These are phyloP conservation scores for Macrobrachium nipponense DNA, from an alignment of 1,140 invertebrate genomes.

Conservation along the genomic window DNA sequence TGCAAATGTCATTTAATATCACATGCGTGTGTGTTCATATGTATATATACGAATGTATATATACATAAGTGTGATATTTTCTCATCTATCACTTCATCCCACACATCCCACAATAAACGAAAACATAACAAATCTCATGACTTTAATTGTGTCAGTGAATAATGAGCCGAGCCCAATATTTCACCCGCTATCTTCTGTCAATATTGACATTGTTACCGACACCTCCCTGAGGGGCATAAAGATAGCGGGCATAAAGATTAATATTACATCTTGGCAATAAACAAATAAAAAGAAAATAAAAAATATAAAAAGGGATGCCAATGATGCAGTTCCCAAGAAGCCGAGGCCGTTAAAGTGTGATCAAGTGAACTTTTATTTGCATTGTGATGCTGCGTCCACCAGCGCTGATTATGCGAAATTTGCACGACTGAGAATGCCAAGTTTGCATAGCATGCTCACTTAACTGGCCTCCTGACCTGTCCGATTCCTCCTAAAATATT, in stretches of 20 bases:
- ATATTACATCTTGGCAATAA: background rate
- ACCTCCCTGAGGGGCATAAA: slow-evolving; percentile 12
- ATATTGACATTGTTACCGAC: slow-evolving; percentile 37
- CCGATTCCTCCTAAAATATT: background rate
- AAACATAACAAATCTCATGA: slow-evolving; percentile 9
- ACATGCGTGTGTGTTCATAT: background rate
- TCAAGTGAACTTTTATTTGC: slow-evolving; percentile 51
- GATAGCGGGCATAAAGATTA: background rate
- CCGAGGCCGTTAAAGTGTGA: slow-evolving; percentile 15
- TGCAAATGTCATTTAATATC: too few relatives aligned
- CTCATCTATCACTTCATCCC: background rate
- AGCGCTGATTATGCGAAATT: slow-evolving; percentile 60
- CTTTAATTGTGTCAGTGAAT: slow-evolving; percentile 51
- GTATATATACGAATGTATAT: background rate
- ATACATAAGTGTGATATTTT: background rate
- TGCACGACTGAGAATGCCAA: slow-evolving; percentile 60
- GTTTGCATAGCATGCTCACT: slow-evolving; percentile 60
- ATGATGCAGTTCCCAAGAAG: background rate
- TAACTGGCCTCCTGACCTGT: slow-evolving; percentile 52
- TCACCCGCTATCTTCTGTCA: slow-evolving; percentile 37
- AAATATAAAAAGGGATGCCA: too few relatives aligned
- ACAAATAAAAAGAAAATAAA: background rate
- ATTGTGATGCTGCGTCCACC: slow-evolving; percentile 50
- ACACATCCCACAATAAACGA: slow-evolving; percentile 14
- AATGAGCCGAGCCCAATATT: slow-evolving; percentile 30